These are phyloP conservation scores for Nymphalis io DNA, from an alignment of 1,140 invertebrate species.

Conservation along the genomic window DNA sequence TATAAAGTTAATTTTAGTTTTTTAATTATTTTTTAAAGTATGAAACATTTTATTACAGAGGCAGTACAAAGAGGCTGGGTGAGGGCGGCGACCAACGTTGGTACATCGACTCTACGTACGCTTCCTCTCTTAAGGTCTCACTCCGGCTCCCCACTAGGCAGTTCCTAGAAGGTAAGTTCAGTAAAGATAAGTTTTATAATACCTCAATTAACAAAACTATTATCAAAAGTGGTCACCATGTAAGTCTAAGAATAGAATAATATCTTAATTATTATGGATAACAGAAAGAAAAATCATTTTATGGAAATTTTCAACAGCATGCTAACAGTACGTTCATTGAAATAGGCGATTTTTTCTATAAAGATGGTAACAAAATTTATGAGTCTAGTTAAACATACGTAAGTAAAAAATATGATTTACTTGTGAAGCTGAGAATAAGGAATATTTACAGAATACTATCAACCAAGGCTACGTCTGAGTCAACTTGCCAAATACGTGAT, in stretches of 20 bases:
- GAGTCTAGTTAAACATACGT: too few relatives aligned
- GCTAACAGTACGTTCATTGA: too few relatives aligned
- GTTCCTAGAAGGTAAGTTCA: slow-evolving; percentile 71
- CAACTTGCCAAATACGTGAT: slow-evolving; percentile 65
- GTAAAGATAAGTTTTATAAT: not conserved
- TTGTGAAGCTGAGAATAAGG: slow-evolving; percentile 14
- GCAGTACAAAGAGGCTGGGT: slow-evolving; percentile 65
- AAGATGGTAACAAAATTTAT: too few relatives aligned
- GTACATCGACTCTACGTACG: slow-evolving; percentile 76
- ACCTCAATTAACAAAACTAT: not conserved
- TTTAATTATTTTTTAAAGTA: not conserved
- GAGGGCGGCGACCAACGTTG: slow-evolving; percentile 68
- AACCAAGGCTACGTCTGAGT: slow-evolving; percentile 52
- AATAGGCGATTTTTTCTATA: too few relatives aligned
- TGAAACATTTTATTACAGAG: slow-evolving; percentile 51
- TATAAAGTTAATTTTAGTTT: not conserved
- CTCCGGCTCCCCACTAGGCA: slow-evolving; percentile 72
- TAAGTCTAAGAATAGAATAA: not conserved
- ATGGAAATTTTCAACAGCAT: too few relatives aligned
- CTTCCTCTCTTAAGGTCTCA: slow-evolving; percentile 73
- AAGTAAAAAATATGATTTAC: not conserved
- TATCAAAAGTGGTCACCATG: not conserved
- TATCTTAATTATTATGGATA: too few relatives aligned
- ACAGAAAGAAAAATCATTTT: too few relatives aligned
- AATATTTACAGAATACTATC: slow-evolving; percentile 64